Conservation (phyloP, 2,797 vertebrate genomes). For the Knipowitschia caucasica region DNA sequence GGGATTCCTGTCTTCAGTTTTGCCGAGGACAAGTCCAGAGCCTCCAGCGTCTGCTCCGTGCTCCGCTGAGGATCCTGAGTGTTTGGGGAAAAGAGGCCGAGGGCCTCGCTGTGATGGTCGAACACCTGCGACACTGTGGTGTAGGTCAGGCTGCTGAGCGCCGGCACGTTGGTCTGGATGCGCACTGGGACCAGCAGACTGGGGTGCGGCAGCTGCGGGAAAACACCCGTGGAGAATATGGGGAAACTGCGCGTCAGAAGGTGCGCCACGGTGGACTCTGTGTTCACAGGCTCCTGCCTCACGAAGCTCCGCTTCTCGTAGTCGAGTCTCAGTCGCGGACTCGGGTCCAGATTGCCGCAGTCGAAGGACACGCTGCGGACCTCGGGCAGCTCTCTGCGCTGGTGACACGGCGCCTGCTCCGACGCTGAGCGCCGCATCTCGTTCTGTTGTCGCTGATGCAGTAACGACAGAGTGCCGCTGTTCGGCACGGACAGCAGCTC, state of each 20-base stretch:
- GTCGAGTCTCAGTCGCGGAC: conserved; percentile 79
- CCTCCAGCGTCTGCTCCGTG: conserved; percentile 80
- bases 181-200: conserved; percentile 91
- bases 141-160: conserved; percentile 93
- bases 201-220: conserved; percentile 78
- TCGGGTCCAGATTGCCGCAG: conserved; percentile 87
- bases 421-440: conserved; percentile 98
- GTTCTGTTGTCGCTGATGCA: conserved; percentile 89
- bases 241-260: conserved; percentile 83
- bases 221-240: conserved; percentile 78
- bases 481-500: conserved; percentile 96
- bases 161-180: conserved; percentile 93
- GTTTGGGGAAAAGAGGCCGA: conserved; percentile 68
- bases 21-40: conserved; percentile 86
- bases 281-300: conserved; percentile 93
- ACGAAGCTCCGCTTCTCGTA: conserved; percentile 90
- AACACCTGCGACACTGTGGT: conserved; percentile 95
- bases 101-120: conserved; percentile 77
- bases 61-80: conserved; percentile 79
- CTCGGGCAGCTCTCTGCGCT: conserved; percentile 88
- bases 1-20: conserved; percentile 91
- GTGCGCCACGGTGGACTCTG: conserved; percentile 80
- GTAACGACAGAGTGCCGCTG: conserved; percentile 83
- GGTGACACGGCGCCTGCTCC: conserved; percentile 94
- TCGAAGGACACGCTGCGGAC: conserved; percentile 96